Base-by-base conservation (phyloP, 2,797 vertebrate species). In the Menidia menidia region DNA sequence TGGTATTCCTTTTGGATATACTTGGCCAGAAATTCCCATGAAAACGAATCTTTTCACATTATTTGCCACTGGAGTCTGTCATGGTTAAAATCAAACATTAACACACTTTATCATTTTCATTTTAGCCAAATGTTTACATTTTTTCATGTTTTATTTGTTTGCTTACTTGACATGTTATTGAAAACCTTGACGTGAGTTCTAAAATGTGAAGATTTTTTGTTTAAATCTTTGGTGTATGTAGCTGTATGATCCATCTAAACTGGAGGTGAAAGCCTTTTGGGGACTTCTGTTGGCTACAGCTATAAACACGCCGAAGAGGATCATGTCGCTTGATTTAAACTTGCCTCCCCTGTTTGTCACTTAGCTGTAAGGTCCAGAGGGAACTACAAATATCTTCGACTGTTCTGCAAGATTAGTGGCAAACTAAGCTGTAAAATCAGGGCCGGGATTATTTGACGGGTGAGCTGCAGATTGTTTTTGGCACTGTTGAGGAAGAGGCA, bases 221-320 rank as follows among this genome's bases (percentile, higher is more conserved):
- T 25, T 25, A n/a, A 77, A 87, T 89, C 84, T 93, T 91, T 90
- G 88, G 78, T 89, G 85, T 75, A 82, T 89, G 85, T 75, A 82
- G 81, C 80, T 85, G 79, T 85, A 59, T 73, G 64, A 79, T 50
- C 52, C 66, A 72, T 68, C 61, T 71, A 15, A 71, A 68, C 48
- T 75, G 52, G 59, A 64, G 76, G 57, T 75, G 58, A 76, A 89
- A 86, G 89, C 57, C 35, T 77, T 86, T 67, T 88, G 79, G 67
- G 60, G 87, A 83, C 91, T 89, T 89, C 92, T 91, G 70, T 71
- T 88, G 92, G 89, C 80, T 78, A 85, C 56, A 73, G 57, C 62
- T 32, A 73, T 55, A 48, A 84, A 78, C 18, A 74, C 43, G 69
- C 33, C 43, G 59, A 66, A 71, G 31, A 63, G 35, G 50, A 64